phyloP scores from a whole-genome alignment of 1,140 invertebrate genomes.

The Drosophila jambulina region DNA sequence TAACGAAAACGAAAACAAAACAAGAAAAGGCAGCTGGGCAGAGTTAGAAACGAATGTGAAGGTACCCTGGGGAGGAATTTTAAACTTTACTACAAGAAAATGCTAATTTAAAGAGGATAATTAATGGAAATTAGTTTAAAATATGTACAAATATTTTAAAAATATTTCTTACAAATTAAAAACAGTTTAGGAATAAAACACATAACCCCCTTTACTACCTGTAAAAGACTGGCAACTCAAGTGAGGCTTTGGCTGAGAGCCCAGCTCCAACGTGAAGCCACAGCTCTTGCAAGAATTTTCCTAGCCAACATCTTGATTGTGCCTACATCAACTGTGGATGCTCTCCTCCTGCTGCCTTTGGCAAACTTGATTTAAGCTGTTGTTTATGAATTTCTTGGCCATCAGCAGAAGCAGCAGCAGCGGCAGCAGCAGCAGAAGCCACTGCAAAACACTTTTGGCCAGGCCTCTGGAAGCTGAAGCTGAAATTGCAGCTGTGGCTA shows the following conservation, averaged over 20 bases:
- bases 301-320: constrained; percentile 73
- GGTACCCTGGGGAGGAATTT: background rate
- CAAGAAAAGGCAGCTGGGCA: constrained; percentile 10
- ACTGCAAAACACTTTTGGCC: constrained; percentile 30
- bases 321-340: constrained; percentile 23
- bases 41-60: background rate
- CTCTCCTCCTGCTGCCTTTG: constrained; percentile 14
- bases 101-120: background rate
- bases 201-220: background rate
- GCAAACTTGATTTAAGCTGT: constrained; percentile 71
- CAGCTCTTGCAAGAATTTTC: constrained; percentile 66
- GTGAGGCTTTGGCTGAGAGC: background rate
- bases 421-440: constrained; percentile 20
- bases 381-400: constrained; percentile 61
- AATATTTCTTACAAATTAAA: background rate
- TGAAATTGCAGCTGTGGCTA: constrained; percentile 6
- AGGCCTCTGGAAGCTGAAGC: background rate
- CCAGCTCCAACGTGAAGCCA: background rate
- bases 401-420: constrained; percentile 32
- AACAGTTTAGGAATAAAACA: background rate
- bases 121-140: background rate
- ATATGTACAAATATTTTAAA: background rate
- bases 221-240: background rate
- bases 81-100: background rate
- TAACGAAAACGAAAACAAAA: constrained; percentile 68